These are phyloP conservation scores for Cotesia glomerata DNA, from an alignment of 1,140 invertebrate species.

Conservation along the genomic window DNA sequence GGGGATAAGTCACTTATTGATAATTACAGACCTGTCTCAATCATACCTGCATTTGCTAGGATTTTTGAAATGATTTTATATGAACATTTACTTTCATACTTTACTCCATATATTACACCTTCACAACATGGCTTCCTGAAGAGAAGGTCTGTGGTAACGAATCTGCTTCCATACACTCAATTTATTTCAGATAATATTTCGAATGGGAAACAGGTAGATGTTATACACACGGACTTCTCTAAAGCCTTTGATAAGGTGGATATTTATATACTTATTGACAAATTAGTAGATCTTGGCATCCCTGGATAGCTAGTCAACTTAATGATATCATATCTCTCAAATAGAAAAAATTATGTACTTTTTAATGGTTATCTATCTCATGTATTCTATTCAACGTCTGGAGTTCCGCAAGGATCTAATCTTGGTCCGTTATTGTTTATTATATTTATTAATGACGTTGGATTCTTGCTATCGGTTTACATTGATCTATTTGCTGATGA, in stretches of 20 bases:
- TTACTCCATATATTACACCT: not conserved
- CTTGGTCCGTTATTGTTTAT: too few species aligned
- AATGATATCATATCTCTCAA: not conserved
- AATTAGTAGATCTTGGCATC: not conserved
- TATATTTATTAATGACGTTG: too few species aligned
- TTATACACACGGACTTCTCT: constrained; percentile 41
- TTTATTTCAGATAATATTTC: not conserved
- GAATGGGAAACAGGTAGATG: constrained; percentile 34
- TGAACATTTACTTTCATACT: not conserved
- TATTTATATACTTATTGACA: constrained; percentile 29
- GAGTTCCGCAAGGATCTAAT: too few species aligned
- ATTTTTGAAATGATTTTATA: constrained; percentile 9
- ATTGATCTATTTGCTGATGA: too few species aligned
- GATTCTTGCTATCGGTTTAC: too few species aligned
- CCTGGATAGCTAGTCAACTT: not conserved
- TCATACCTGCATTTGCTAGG: constrained; percentile 15
- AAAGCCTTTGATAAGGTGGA: constrained; percentile 43
- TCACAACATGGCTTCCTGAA: constrained; percentile 30
- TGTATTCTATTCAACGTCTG: too few species aligned
- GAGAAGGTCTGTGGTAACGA: constrained; percentile 20
- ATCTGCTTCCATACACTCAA: constrained; percentile 16
- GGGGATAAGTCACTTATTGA: not conserved
- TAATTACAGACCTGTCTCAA: constrained; percentile 2
- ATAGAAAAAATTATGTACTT: not conserved
- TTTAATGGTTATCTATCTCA: not conserved